phyloP scores from a whole-genome alignment of 2,113 vertebrate species.

The Cyprinodon brontotheroides region DNA sequence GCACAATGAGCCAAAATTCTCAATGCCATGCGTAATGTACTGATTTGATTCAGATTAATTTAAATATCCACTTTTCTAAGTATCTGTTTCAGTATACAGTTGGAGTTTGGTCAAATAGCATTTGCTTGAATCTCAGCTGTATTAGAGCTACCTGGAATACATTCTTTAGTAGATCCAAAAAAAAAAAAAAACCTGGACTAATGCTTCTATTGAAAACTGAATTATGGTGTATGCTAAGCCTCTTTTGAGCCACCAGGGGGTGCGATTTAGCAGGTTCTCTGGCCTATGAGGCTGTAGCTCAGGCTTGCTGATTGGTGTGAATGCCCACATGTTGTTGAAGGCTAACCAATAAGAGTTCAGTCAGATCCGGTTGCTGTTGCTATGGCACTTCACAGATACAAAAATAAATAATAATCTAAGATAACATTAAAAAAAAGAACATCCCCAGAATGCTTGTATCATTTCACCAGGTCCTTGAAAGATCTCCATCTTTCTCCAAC shows the following conservation, averaged over 20 bases:
- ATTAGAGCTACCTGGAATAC: background rate
- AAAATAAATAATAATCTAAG: background rate
- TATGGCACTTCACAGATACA: constrained; percentile 70
- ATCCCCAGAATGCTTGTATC: constrained; percentile 42
- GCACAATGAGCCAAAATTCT: too few species aligned
- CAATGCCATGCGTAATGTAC: too few species aligned
- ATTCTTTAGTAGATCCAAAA: background rate
- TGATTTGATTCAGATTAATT: background rate
- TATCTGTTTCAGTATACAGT: background rate
- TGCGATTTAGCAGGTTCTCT: background rate
- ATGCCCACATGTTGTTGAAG: constrained; percentile 58
- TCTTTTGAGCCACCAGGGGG: constrained; percentile 49
- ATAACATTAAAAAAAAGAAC: background rate
- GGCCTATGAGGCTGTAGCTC: constrained; percentile 29
- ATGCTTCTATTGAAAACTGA: background rate
- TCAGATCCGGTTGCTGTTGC: constrained; percentile 75
- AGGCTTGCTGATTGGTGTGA: constrained; percentile 74
- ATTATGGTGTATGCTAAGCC: background rate
- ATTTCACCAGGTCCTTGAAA: constrained; percentile 39
- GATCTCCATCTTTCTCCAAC: constrained; percentile 5
- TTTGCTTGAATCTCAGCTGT: background rate
- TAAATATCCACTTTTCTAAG: too few species aligned
- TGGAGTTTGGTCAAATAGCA: background rate
- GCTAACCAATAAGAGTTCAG: constrained; percentile 69
- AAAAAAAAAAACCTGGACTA: background rate